phyloP scores from a whole-genome alignment of 2,113 vertebrate species.

The Nesogale talazaci region DNA sequence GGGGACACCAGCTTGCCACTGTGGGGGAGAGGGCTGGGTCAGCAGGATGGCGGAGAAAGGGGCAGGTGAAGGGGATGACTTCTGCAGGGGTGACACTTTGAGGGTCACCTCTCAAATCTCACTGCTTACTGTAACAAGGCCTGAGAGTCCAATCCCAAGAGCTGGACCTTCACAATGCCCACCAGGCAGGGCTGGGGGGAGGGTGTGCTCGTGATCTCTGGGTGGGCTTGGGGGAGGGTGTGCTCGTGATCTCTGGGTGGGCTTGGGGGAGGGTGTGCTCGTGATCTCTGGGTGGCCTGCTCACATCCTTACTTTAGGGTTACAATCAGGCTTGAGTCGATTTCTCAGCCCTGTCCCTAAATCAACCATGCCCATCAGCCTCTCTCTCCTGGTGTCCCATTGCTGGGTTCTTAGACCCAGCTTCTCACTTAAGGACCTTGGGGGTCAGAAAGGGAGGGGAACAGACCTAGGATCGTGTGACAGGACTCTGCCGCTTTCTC shows the following conservation, averaged over 20 bases:
- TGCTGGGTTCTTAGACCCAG: neutral
- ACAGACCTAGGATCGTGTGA: neutral
- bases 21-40: constrained; percentile 27
- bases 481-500: neutral
- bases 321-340: neutral
- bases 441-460: neutral
- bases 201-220: too few species aligned
- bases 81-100: neutral
- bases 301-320: neutral
- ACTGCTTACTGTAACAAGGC: neutral
- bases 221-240: too few species aligned
- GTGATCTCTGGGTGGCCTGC: neutral
- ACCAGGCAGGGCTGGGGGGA: neutral
- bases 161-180: neutral
- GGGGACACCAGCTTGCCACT: constrained; percentile 97
- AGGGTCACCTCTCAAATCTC: neutral
- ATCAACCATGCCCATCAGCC: neutral
- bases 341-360: neutral
- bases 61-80: neutral
- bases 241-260: too few species aligned
- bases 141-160: neutral
- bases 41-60: neutral
- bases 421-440: neutral
- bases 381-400: neutral
- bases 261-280: too few species aligned